Percentiles rank a stretch among this genome's conserved stretches.
phyloP scores from a whole-genome alignment of 2,113 vertebrate species.

The Pycnonotus jocosus region DNA sequence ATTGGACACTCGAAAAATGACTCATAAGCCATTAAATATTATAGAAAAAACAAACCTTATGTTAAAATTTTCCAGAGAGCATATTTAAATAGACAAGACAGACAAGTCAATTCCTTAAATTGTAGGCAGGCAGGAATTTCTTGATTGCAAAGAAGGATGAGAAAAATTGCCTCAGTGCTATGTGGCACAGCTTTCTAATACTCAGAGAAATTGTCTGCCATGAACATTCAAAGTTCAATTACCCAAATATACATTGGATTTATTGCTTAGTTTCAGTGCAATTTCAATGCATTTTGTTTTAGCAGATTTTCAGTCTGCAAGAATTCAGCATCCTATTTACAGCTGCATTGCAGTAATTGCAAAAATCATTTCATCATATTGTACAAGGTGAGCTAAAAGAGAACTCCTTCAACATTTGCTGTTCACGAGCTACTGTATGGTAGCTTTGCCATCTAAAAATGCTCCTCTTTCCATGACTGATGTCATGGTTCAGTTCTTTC shows the following conservation, averaged over 20 bases:
- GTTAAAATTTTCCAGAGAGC: neutral
- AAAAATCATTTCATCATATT: neutral
- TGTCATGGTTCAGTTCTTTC: fast-evolving
- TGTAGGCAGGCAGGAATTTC: neutral
- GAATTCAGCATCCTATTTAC: neutral
- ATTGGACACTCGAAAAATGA: neutral
- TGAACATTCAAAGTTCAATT: neutral
- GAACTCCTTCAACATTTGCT: neutral
- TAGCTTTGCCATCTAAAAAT: neutral
- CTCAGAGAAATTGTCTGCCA: neutral
- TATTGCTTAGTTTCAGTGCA: neutral
- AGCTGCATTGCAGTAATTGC: neutral
- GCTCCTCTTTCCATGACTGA: neutral
- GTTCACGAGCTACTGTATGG: neutral
- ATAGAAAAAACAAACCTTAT: neutral
- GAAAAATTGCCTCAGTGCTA: neutral
- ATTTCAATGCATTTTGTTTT: neutral
- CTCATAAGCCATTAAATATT: neutral
- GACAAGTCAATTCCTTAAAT: neutral
- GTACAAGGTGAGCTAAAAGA: neutral
- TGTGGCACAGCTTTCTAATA: neutral
- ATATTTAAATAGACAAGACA: neutral
- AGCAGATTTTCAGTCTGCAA: neutral
- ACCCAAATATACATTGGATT: neutral
- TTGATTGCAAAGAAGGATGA: neutral